These are phyloP conservation scores for Uloborus plumipes DNA, from an alignment of 2,888 invertebrate species.

Conservation along the genomic window DNA sequence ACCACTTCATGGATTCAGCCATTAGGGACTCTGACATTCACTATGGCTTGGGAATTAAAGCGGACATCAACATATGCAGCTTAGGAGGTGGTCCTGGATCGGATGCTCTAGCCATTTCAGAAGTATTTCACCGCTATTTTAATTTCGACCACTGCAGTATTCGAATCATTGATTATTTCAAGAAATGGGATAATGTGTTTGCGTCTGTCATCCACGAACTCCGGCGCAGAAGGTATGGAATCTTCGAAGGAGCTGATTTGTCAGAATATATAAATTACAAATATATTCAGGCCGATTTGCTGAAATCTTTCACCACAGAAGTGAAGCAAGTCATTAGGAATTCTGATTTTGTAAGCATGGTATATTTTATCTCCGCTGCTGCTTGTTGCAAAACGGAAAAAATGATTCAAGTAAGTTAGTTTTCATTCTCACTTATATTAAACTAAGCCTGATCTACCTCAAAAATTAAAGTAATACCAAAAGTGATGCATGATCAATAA, in stretches of 20 bases:
- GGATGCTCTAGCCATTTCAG: conserved; percentile 11
- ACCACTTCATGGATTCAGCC: neutral
- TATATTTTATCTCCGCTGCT: conserved; percentile 31
- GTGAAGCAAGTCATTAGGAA: neutral
- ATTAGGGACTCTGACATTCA: neutral
- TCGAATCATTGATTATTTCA: conserved; percentile 1
- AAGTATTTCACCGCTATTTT: neutral
- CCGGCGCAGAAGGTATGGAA: neutral
- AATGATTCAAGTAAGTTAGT: conserved; percentile 4
- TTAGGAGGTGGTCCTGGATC: conserved; percentile 39
- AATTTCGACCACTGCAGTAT: neutral
- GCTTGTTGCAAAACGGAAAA: conserved; percentile 1
- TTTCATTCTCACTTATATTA: neutral
- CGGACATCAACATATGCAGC: conserved; percentile 20
- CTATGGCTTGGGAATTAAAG: neutral
- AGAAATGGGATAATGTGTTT: conserved; percentile 8
- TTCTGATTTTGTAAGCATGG: conserved; percentile 36
- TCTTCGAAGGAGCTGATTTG: neutral
- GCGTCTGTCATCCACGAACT: conserved; percentile 3
- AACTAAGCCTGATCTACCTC: too few relatives aligned
- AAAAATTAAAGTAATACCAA: too few relatives aligned
- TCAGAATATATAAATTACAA: neutral
- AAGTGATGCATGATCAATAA: too few relatives aligned
- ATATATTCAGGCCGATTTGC: conserved; percentile 12
- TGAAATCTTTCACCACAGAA: neutral